Evolutionary conservation across 2,888 invertebrate species (phyloP).

Genomic region (Romanomermis culicivorax): DNA sequence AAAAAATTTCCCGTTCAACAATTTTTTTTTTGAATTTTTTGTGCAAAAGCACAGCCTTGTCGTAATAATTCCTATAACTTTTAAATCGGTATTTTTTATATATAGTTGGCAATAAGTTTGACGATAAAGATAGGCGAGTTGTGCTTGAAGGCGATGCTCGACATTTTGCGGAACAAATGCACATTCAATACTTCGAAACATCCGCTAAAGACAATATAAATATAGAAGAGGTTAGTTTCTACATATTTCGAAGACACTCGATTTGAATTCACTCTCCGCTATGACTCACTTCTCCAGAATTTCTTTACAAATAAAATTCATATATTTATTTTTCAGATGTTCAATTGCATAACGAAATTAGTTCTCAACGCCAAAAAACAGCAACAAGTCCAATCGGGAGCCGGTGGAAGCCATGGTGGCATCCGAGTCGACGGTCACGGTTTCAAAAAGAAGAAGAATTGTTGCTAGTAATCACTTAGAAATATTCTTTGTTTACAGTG

Average conservation of each 20-base stretch:
- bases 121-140: conserved; percentile 77
- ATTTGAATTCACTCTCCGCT: too few relatives aligned
- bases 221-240: conserved; percentile 89
- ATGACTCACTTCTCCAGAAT: too few relatives aligned
- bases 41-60: neutral
- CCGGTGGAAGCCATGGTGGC: neutral
- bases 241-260: too few relatives aligned
- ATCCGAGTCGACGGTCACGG: neutral
- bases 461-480: conserved; percentile 3
- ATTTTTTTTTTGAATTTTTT: neutral
- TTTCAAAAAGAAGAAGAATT: neutral
- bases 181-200: conserved; percentile 86
- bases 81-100: neutral
- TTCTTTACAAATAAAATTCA: too few relatives aligned
- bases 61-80: neutral
- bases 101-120: conserved; percentile 84
- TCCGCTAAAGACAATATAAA: conserved; percentile 97
- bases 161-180: conserved; percentile 89
- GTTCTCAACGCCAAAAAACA: conserved; percentile 56
- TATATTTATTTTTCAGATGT: conserved; percentile 39
- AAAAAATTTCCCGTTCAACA: too few relatives aligned
- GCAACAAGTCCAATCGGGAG: neutral
- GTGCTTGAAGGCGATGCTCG: conserved; percentile 90
- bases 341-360: conserved; percentile 49
- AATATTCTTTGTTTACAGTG: too few relatives aligned